phyloP scores from a whole-genome alignment of 1,140 invertebrate genomes.

The Eufriesea mexicana region DNA sequence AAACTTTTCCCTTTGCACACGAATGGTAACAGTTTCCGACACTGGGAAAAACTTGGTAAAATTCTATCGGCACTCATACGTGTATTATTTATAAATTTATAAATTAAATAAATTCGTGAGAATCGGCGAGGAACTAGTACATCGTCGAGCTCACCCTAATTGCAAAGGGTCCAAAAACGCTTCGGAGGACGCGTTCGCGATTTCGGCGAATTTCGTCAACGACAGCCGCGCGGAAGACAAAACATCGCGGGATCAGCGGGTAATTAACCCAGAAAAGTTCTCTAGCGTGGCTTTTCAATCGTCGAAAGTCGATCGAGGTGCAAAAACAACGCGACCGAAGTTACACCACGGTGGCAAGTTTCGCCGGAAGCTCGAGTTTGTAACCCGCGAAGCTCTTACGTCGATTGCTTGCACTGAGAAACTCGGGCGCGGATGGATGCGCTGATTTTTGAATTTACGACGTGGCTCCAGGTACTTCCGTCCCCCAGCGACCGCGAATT shows the following conservation, averaged over 20 bases:
- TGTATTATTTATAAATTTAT: too few species aligned
- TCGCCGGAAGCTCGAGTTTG: neutral
- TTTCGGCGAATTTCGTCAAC: neutral
- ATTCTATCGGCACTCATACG: too few species aligned
- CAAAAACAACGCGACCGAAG: neutral
- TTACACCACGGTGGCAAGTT: neutral
- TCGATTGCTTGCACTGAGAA: conserved; percentile 9
- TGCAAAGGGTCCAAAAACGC: too few species aligned
- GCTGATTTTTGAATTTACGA: conserved; percentile 21
- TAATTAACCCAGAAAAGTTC: conserved; percentile 6
- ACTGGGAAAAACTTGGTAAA: too few species aligned
- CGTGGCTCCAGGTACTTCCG: neutral
- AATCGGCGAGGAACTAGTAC: too few species aligned
- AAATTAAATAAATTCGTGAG: too few species aligned
- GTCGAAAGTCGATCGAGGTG: neutral
- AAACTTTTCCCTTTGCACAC: too few species aligned
- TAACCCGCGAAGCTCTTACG: conserved; percentile 20
- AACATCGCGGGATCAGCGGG: neutral
- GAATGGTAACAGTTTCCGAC: too few species aligned
- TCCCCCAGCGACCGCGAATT: neutral
- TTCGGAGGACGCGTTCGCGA: neutral
- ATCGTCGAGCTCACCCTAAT: too few species aligned
- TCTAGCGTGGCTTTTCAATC: neutral
- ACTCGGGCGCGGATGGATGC: neutral
- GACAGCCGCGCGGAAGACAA: too few species aligned